Evolutionary conservation across 2,888 invertebrate genomes (phyloP).

Genomic region (Cyrtodaria siliqua): DNA sequence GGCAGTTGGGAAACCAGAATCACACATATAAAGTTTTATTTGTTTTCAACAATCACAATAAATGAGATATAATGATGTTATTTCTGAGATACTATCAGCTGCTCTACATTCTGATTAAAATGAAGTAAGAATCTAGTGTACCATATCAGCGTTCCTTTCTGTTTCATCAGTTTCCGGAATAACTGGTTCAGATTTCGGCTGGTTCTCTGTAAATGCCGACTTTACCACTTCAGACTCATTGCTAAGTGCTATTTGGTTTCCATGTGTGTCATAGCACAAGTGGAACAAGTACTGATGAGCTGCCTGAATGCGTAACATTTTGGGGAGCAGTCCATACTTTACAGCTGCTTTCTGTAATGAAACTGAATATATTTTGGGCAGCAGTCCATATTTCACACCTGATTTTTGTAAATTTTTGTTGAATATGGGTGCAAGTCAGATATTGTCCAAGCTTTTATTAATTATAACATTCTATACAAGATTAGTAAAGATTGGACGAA

Average conservation of each 20-base stretch:
- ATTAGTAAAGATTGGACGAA: too few relatives aligned
- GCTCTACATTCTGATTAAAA: too few relatives aligned
- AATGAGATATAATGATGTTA: too few relatives aligned
- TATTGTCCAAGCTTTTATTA: not conserved
- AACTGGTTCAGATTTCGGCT: too few relatives aligned
- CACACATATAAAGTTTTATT: too few relatives aligned
- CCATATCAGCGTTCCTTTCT: constrained; percentile 6
- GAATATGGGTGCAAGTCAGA: too few relatives aligned
- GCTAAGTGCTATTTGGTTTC: constrained; percentile 10
- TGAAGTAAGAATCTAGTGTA: not conserved
- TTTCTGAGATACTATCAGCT: too few relatives aligned
- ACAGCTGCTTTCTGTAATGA: constrained; percentile 58
- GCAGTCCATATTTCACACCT: constrained; percentile 83
- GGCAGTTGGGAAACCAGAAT: too few relatives aligned
- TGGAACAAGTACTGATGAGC: constrained; percentile 91
- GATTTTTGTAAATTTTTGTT: too few relatives aligned
- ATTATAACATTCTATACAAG: not conserved
- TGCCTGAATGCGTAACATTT: constrained; percentile 89
- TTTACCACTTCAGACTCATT: not conserved
- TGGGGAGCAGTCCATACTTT: constrained; percentile 87
- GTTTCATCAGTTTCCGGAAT: constrained; percentile 7
- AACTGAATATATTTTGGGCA: constrained; percentile 90
- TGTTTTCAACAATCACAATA: too few relatives aligned
- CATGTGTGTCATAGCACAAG: constrained; percentile 88
- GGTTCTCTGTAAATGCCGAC: too few relatives aligned